Percentiles rank a stretch among this genome's conserved stretches.
phyloP scores from a whole-genome alignment of 2,888 invertebrate species.

The Cryptocheilus praepositus region DNA sequence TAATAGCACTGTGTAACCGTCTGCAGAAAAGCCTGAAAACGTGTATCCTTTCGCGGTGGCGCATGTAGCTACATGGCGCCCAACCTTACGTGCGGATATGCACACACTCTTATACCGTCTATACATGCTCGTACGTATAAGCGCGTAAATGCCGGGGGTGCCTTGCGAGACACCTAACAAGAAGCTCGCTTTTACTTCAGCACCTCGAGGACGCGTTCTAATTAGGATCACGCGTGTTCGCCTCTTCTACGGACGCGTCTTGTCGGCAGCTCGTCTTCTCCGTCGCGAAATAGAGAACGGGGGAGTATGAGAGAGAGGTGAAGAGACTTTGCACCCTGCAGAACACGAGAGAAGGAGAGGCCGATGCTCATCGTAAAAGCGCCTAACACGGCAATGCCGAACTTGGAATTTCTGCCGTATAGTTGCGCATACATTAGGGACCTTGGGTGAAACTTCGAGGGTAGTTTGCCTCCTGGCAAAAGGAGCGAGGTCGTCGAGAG shows the following conservation, averaged over 20 bases:
- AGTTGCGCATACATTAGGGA: constrained; percentile 74
- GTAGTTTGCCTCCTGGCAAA: constrained; percentile 69
- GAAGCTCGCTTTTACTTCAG: constrained; percentile 60
- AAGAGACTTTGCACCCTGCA: neutral
- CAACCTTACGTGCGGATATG: no score
- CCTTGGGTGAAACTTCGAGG: constrained; percentile 68
- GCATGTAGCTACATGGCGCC: constrained; percentile 1
- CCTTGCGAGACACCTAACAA: constrained; percentile 46
- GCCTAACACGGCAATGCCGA: constrained; percentile 64
- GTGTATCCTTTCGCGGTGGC: constrained; percentile 9
- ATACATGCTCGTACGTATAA: constrained; percentile 4
- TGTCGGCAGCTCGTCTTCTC: constrained; percentile 40
- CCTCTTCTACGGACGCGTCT: constrained; percentile 50
- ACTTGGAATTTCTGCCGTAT: constrained; percentile 70
- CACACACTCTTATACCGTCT: neutral
- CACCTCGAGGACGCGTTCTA: constrained; percentile 68
- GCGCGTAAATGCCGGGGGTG: constrained; percentile 28
- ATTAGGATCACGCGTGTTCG: constrained; percentile 74
- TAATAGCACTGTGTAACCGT: no score
- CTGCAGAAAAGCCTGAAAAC: constrained; percentile 1
- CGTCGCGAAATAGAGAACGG: constrained; percentile 20
- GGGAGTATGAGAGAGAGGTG: constrained; percentile 23
- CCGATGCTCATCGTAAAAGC: constrained; percentile 56
- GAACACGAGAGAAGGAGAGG: constrained; percentile 9
- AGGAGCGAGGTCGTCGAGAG: constrained; percentile 49